Percentiles rank a stretch among this genome's conserved stretches.
Evolutionary conservation across 2,888 invertebrate genomes (phyloP).

Genomic region (Cheilosia variabilis): DNA sequence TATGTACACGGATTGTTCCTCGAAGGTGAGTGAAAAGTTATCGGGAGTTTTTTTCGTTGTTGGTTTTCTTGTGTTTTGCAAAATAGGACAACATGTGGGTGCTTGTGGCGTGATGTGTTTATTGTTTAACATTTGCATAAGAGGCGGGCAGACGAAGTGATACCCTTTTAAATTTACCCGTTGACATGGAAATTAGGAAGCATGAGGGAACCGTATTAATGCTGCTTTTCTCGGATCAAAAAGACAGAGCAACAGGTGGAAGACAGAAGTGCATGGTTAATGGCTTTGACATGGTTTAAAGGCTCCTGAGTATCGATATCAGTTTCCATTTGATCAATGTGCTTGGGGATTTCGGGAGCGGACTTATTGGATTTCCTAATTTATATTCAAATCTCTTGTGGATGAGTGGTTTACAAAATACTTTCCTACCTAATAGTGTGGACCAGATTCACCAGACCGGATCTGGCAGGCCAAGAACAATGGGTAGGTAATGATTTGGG

Average conservation of each 20-base stretch:
- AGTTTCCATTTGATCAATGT: constrained; percentile 31
- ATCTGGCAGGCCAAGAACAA: too few species aligned
- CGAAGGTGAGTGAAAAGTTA: constrained; percentile 87
- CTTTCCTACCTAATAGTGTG: too few species aligned
- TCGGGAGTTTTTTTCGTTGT: constrained; percentile 15
- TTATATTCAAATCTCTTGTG: constrained; percentile 4
- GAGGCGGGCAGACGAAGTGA: background rate
- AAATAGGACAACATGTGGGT: constrained; percentile 21
- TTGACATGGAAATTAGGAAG: constrained; percentile 35
- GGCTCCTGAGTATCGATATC: constrained; percentile 56
- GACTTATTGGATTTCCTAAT: background rate
- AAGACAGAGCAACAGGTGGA: constrained; percentile 38
- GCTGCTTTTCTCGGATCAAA: constrained; percentile 51
- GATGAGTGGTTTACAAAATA: background rate
- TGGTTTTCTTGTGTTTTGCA: background rate
- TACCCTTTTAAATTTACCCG: constrained; percentile 26
- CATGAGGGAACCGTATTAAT: constrained; percentile 42
- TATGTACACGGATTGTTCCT: constrained; percentile 95
- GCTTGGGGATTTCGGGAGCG: background rate
- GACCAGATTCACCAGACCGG: too few species aligned
- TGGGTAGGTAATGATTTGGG: too few species aligned
- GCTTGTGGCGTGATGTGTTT: constrained; percentile 41
- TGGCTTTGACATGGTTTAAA: constrained; percentile 34
- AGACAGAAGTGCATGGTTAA: constrained; percentile 11
- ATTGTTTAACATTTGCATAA: constrained; percentile 39